These are phyloP conservation scores for Arrhamphus sclerolepis DNA, from an alignment of 2,797 vertebrate species.

Conservation along the genomic window DNA sequence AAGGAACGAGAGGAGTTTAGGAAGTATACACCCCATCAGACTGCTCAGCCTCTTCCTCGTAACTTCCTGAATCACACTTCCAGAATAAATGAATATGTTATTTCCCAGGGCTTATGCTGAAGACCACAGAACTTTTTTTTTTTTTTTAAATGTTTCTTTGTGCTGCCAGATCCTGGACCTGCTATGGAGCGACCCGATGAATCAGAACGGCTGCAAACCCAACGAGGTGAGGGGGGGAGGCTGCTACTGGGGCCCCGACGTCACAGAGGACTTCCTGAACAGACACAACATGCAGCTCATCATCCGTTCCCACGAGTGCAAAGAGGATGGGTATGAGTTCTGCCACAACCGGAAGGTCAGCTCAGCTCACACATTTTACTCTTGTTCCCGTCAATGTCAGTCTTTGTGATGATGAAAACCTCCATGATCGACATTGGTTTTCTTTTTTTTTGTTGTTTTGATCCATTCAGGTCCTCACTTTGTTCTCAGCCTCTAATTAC, in stretches of 20 bases:
- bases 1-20: too few species aligned
- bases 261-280: constrained; percentile 87
- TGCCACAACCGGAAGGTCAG: constrained; percentile 90
- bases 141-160: background rate
- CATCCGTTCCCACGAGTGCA: constrained; percentile 96
- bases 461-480: constrained; percentile 75
- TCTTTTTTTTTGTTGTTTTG: background rate
- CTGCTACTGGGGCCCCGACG: constrained; percentile 94
- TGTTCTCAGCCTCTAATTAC: constrained; percentile 90
- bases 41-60: too few species aligned
- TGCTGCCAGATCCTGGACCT: constrained; percentile 87
- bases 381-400: too few species aligned
- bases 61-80: too few species aligned
- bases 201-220: constrained; percentile 85
- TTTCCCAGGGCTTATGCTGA: too few species aligned
- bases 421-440: too few species aligned
- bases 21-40: too few species aligned
- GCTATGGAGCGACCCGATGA: constrained; percentile 93
- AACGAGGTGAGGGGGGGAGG: constrained; percentile 90
- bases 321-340: constrained; percentile 94
- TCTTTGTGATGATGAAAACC: too few species aligned
- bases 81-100: too few species aligned
- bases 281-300: constrained; percentile 88
- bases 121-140: too few species aligned
- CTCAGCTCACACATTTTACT: background rate